Percentiles rank a stretch among this genome's conserved stretches.
phyloP scores from a whole-genome alignment of 2,797 vertebrate species.

The Macropodus opercularis region DNA sequence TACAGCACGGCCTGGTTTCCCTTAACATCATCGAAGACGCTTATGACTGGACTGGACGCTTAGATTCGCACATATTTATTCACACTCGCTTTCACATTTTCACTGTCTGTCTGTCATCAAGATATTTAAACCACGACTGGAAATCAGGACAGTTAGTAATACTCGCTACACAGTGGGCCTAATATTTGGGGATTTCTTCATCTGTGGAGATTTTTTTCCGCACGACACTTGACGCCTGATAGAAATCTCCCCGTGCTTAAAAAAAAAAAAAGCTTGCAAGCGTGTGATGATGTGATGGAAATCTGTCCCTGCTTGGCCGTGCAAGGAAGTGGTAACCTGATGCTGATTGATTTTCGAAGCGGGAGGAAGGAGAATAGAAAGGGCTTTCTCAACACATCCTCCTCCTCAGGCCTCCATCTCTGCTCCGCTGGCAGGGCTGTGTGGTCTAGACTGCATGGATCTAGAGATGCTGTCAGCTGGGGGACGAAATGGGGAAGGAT shows the following conservation, averaged over 20 bases:
- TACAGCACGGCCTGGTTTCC: slow-evolving; percentile 21
- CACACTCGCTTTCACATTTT: background rate
- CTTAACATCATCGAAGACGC: slow-evolving; percentile 21
- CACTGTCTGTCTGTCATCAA: background rate
- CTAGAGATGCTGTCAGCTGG: slow-evolving; percentile 52
- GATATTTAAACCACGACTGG: background rate
- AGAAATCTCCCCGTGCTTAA: slow-evolving; percentile 12
- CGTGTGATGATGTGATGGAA: slow-evolving; percentile 29
- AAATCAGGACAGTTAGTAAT: background rate
- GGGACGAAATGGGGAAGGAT: slow-evolving; percentile 11
- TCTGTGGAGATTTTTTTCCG: slow-evolving; percentile 16
- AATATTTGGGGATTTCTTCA: background rate
- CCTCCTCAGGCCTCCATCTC: slow-evolving; percentile 48
- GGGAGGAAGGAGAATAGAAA: background rate
- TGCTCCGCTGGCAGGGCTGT: slow-evolving; percentile 24
- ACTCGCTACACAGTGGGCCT: background rate
- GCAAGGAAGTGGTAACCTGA: slow-evolving; percentile 31
- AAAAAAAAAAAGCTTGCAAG: background rate
- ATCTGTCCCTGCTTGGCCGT: slow-evolving; percentile 17
- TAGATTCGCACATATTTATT: slow-evolving; percentile 3
- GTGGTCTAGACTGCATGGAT: slow-evolving; percentile 31
- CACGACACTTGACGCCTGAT: slow-evolving; percentile 25
- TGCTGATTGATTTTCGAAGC: slow-evolving; percentile 49
- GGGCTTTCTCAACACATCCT: slow-evolving; percentile 15
- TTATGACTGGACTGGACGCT: background rate